Conservation (phyloP, 2,888 invertebrate species). For the Nephrocerus scutellatus region DNA sequence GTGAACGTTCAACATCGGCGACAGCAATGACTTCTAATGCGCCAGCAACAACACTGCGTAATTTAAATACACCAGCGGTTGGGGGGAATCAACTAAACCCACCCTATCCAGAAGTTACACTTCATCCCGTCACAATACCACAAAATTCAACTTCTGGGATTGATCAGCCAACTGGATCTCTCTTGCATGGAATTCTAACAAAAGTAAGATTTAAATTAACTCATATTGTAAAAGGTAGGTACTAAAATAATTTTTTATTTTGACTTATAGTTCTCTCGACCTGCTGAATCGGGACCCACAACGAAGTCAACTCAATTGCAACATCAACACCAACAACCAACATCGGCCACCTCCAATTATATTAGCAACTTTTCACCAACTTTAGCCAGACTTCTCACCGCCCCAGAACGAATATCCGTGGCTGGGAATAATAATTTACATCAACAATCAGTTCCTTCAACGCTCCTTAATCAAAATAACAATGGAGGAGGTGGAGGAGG, state of each 20-base stretch:
- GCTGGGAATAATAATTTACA: constrained; percentile 12
- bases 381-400: constrained; percentile 70
- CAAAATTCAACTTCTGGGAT: constrained; percentile 42
- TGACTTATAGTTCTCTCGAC: constrained; percentile 15
- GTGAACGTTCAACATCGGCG: no score
- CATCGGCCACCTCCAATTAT: constrained; percentile 22
- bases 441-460: constrained; percentile 14
- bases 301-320: no score
- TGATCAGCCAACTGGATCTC: constrained; percentile 52
- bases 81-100: constrained; percentile 25
- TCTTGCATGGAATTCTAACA: constrained; percentile 70
- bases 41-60: constrained; percentile 15
- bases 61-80: no score
- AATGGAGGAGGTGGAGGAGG: constrained; percentile 11
- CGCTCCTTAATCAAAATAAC: no score
- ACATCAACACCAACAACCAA: no score
- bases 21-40: no score
- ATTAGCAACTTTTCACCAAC: constrained; percentile 57
- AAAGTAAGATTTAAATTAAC: constrained; percentile 49
- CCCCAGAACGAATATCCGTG: constrained; percentile 49
- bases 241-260: not conserved
- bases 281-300: constrained; percentile 14
- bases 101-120: constrained; percentile 70
- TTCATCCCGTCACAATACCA: constrained; percentile 57
- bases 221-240: not conserved